phyloP scores from a whole-genome alignment of 1,140 invertebrate genomes.

The Euborellia annulipes region DNA sequence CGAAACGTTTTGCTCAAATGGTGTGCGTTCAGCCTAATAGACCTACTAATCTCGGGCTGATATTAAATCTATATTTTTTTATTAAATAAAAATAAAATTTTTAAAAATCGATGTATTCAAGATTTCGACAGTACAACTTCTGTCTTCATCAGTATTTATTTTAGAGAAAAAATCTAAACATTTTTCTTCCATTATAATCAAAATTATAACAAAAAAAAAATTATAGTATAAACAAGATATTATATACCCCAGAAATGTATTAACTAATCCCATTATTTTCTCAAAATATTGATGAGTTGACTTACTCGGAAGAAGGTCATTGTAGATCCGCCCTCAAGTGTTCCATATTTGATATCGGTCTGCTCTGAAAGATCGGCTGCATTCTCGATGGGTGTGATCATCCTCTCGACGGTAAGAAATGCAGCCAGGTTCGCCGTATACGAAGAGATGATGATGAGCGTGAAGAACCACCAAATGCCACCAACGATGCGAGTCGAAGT shows the following conservation, averaged over 20 bases:
- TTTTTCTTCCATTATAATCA: not conserved
- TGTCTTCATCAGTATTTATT: no score
- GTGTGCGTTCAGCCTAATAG: no score
- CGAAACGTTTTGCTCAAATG: no score
- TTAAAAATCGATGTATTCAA: no score
- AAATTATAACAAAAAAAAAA: no score
- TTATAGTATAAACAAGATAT: no score
- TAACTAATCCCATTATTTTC: not conserved
- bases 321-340: slow-evolving; percentile 58
- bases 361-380: slow-evolving; percentile 71
- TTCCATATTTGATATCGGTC: slow-evolving; percentile 69
- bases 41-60: no score
- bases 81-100: no score
- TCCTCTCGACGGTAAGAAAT: slow-evolving; percentile 70
- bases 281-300: no score
- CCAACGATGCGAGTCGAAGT: slow-evolving; percentile 58
- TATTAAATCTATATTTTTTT: no score
- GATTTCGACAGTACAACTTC: no score
- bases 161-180: no score
- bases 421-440: slow-evolving; percentile 81
- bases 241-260: slow-evolving; percentile 6
- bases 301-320: slow-evolving; percentile 65
- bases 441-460: slow-evolving; percentile 72
- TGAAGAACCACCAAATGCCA: slow-evolving; percentile 82
- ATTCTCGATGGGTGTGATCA: slow-evolving; percentile 73